Evolutionary conservation across 2,888 invertebrate species (phyloP), one percentile per base, ranked within the genome.

Genomic region (Plagodis dolabraria): DNA sequence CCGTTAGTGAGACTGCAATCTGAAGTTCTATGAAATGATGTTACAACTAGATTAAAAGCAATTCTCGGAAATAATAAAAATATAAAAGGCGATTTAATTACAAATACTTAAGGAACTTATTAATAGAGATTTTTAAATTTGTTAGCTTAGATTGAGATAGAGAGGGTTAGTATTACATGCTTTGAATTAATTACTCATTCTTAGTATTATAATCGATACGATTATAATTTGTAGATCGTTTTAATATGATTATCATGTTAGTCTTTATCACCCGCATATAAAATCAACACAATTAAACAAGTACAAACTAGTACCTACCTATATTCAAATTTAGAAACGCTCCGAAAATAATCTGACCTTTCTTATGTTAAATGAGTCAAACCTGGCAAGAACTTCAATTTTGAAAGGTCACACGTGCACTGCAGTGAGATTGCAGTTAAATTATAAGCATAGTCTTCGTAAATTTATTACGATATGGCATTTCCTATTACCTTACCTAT

Each of bases 401-500:
- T 62, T 40, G 35, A 63, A 63, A 64, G 63, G 65, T 68, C 70
- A 70, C 60, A 76, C 72, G 66, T 73, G 65, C 70, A 74, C 68
- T 72, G 73, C 69, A 67, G 60, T 66, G 51, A 63, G 72, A 72
- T 71, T 75, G 76, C 72, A 74, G 72, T 70, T 57, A 66, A 76
- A 74, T 76, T 77, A 76, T 79, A 76, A 74, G 75, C 75, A 79
- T 77, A 77, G 77, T 71, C 71, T 77, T 80, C 69, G 75, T 73
- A 71, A 80, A 86, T 83, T 85, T 83, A 85, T 85, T 79, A 79
- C 77, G 75, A 79, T 79, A 79, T 80, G 86, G 86, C 79, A 88
- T 89, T 89, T 87, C 82, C 85, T 83, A 89, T 90, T 89, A 84
- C 77, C 86, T 89, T 89, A 83, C 76, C 86, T 86, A 85, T 85